Percentiles rank a stretch among this genome's conserved stretches.
Conservation (phyloP, 2,797 vertebrate species). For the Sylvia borin region DNA sequence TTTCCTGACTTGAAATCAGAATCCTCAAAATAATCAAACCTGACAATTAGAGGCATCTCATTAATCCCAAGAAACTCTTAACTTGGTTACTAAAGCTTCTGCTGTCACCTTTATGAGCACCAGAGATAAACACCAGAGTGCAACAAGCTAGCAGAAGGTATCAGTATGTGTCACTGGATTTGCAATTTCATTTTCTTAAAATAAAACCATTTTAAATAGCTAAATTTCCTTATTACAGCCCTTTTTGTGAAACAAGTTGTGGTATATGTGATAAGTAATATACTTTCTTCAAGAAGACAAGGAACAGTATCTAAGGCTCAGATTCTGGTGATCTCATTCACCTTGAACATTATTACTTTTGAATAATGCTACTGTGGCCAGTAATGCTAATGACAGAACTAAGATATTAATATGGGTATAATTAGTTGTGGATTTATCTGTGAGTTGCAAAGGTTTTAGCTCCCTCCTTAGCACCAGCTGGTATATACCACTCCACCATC, state of each 20-base stretch:
- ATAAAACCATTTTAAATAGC: background rate
- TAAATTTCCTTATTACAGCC: background rate
- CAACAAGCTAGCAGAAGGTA: background rate
- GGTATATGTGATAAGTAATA: background rate
- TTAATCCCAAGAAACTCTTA: slow-evolving; percentile 48
- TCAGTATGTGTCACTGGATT: background rate
- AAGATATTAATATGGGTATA: background rate
- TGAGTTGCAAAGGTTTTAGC: background rate
- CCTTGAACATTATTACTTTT: background rate
- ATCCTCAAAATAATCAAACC: slow-evolving; percentile 52
- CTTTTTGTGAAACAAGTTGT: background rate
- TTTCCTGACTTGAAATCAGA: slow-evolving; percentile 30
- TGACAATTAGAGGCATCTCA: slow-evolving; percentile 42
- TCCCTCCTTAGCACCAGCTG: background rate
- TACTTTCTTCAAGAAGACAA: background rate
- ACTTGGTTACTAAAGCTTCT: slow-evolving; percentile 31
- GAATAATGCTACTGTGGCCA: background rate
- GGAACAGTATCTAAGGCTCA: background rate
- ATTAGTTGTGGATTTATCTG: background rate
- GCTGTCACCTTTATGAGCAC: slow-evolving; percentile 7
- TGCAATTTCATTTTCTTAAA: background rate
- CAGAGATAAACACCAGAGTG: slow-evolving; percentile 13
- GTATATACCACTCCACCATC: background rate
- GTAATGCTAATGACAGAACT: background rate
- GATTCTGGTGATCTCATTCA: background rate